Base-by-base conservation (phyloP, 2,113 vertebrate genomes). In the Reinhardtius hippoglossoides region DNA sequence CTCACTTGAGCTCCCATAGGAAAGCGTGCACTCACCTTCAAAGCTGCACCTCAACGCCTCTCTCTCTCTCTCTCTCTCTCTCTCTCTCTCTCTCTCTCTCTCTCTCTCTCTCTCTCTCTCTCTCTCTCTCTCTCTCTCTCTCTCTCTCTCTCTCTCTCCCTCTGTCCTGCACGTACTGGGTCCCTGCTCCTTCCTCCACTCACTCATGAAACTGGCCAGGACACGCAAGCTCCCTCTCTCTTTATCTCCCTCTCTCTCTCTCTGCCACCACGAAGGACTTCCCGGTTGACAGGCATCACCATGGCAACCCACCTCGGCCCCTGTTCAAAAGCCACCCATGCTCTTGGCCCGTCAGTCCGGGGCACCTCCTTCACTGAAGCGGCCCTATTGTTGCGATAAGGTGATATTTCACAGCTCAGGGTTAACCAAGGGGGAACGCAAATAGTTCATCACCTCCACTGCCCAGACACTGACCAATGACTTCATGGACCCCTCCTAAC, bases 321-420 rank as follows among this genome's bases (percentile, higher is more conserved):
- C 67, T 18, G 78, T 77, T 89, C 79, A 90, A 90, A 92, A 93
- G 85, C 76, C 85, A 79, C 76, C 83, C 87, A 50, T 59, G 68
- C 78, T 85, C 82, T 87, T 82, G 87, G 85, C 91, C 80, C 87
- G 87, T 89, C 86, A 73, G 76, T 56, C 64, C 59, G 52, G 73
- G 80, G 78, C 67, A 88, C 76, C 82, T 90, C 78, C 81, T 83
- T 84, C 81, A 87, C 65, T 85, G 81, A 85, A 83, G 81, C 80
- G 70, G 78, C 59, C 67, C 82, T 64, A 88, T 94, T 93, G 92
- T 92, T 89, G 93, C 73, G 90, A 91, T 91, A 84, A 91, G 92
- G 92, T 93, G 92, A 93, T 94, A 93, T 93, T 93, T 94, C 91
- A 92, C 91, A 86, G 81, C 23, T 20, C 60, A 75, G 84, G 89